Evolutionary conservation across 2,888 invertebrate genomes (phyloP).

Genomic region (Morpho achilles): DNA sequence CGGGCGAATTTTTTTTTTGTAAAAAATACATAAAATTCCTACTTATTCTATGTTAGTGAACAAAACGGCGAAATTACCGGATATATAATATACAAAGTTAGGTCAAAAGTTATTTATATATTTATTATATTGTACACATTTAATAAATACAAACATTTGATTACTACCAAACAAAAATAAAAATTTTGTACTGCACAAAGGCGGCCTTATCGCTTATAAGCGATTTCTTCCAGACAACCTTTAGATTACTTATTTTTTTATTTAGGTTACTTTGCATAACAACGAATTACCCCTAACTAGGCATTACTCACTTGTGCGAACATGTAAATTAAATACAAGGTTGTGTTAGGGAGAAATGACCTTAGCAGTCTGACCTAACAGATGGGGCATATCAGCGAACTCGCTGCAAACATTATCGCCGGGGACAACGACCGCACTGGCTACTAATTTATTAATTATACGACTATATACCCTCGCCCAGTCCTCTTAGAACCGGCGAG

Average conservation of each 20-base stretch:
- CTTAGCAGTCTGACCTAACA: slow-evolving; percentile 60
- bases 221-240: too few species aligned
- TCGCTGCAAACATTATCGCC: slow-evolving; percentile 64
- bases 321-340: slow-evolving; percentile 33
- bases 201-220: too few species aligned
- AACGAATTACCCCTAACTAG: slow-evolving; percentile 6
- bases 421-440: slow-evolving; percentile 66
- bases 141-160: too few species aligned
- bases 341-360: slow-evolving; percentile 52
- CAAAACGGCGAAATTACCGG: slow-evolving; percentile 2
- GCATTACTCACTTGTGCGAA: slow-evolving; percentile 12
- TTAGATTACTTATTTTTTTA: too few species aligned
- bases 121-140: too few species aligned
- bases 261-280: neutral
- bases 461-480: slow-evolving; percentile 56
- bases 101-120: neutral
- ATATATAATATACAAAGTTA: slow-evolving; percentile 6
- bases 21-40: too few species aligned
- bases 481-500: slow-evolving; percentile 41
- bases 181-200: too few species aligned
- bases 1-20: too few species aligned
- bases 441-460: slow-evolving; percentile 75
- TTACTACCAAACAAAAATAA: too few species aligned
- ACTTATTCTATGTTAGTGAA: neutral
- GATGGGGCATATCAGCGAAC: slow-evolving; percentile 61